phyloP scores from a whole-genome alignment of 2,888 invertebrate species.

The Cryptocephalus primarius region DNA sequence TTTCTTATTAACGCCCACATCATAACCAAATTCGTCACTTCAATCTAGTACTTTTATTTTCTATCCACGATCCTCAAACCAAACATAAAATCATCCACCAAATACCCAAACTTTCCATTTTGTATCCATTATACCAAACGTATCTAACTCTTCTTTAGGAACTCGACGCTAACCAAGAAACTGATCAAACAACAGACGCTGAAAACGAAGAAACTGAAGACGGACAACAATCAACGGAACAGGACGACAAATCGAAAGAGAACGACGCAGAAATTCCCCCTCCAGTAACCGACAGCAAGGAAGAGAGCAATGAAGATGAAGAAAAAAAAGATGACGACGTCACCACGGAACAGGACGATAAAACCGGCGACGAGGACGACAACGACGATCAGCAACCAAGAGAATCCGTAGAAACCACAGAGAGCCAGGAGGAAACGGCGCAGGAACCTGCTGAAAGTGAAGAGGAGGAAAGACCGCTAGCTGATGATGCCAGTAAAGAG shows the following conservation, averaged over 20 bases:
- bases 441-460: slow-evolving; percentile 25
- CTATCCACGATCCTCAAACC: too few species aligned
- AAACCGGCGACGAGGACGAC: slow-evolving; percentile 2
- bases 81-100: too few species aligned
- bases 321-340: slow-evolving; percentile 12
- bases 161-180: slow-evolving; percentile 28
- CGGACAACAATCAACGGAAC: slow-evolving; percentile 3
- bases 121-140: background rate
- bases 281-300: background rate
- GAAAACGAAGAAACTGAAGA: slow-evolving; percentile 19
- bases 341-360: slow-evolving; percentile 7
- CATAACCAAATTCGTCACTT: too few species aligned
- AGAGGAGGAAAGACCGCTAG: slow-evolving; percentile 17
- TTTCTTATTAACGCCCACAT: too few species aligned
- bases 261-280: slow-evolving; percentile 1
- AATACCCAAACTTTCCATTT: too few species aligned
- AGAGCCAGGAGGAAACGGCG: slow-evolving; percentile 12
- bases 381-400: slow-evolving; percentile 9
- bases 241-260: slow-evolving; percentile 16
- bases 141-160: slow-evolving; percentile 24
- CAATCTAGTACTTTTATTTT: too few species aligned
- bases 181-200: slow-evolving; percentile 8
- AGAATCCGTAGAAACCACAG: slow-evolving; percentile 18
- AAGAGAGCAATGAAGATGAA: slow-evolving; percentile 13
- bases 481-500: slow-evolving; percentile 7